Percentiles rank a stretch among this genome's conserved stretches.
Evolutionary conservation across 2,888 invertebrate genomes (phyloP).

Genomic region (Xestia c-nigrum): DNA sequence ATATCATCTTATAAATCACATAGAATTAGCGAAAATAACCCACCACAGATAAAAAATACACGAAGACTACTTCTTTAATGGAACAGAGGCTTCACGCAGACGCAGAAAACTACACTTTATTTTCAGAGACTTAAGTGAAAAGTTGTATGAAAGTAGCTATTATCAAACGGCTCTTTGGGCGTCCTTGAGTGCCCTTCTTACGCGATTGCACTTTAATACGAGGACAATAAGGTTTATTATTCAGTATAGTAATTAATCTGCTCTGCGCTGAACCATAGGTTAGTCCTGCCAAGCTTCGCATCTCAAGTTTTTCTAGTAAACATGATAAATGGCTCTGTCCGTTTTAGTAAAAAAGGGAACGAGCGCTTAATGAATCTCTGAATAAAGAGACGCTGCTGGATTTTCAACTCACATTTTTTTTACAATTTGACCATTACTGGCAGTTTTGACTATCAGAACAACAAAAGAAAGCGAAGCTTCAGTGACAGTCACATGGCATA

Average conservation of each 20-base stretch:
- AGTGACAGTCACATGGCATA: too few relatives aligned
- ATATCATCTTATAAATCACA: slow-evolving; percentile 18
- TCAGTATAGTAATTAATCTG: not conserved
- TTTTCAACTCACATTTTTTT: not conserved
- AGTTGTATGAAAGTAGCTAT: not conserved
- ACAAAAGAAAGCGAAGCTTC: too few relatives aligned
- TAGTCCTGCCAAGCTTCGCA: not conserved
- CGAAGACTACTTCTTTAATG: slow-evolving; percentile 17
- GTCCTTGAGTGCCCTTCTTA: not conserved
- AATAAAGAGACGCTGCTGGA: not conserved
- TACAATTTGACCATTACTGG: too few relatives aligned
- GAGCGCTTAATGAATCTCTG: not conserved
- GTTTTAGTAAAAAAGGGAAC: not conserved
- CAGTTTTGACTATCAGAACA: too few relatives aligned
- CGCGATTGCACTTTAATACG: not conserved
- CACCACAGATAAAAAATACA: slow-evolving; percentile 26
- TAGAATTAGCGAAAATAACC: slow-evolving; percentile 28
- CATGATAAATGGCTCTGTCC: not conserved
- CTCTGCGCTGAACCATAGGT: not conserved
- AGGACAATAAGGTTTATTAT: slow-evolving; percentile 6
- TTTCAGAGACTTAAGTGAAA: not conserved
- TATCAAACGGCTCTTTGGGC: not conserved
- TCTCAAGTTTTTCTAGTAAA: not conserved
- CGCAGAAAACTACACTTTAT: slow-evolving; percentile 10
- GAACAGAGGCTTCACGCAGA: not conserved